Conservation (phyloP, 2,113 vertebrate species). For the Poecile atricapillus region DNA sequence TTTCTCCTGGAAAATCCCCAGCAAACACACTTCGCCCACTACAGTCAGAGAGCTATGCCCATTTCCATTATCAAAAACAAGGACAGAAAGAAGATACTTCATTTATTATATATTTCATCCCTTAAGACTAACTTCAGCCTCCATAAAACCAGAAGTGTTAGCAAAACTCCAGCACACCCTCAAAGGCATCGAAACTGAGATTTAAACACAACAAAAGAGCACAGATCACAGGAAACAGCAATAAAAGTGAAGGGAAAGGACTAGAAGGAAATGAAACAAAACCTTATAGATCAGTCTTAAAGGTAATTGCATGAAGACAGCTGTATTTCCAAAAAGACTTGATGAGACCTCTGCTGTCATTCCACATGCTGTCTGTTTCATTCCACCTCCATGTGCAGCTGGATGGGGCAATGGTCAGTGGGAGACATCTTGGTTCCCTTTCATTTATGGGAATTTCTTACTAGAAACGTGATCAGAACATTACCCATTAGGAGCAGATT, state of each 20-base stretch:
- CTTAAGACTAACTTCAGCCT: not conserved
- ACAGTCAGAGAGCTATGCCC: not conserved
- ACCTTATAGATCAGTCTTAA: not conserved
- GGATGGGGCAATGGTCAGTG: not conserved
- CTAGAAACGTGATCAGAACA: not conserved
- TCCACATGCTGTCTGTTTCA: too few relatives aligned
- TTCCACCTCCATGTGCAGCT: not conserved
- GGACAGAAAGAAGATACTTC: not conserved
- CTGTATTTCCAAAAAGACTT: not conserved
- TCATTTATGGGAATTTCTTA: not conserved
- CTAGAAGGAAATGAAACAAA: not conserved
- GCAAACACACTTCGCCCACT: not conserved
- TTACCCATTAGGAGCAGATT: not conserved
- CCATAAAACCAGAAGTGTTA: not conserved
- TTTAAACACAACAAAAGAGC: not conserved
- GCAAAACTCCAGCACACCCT: not conserved
- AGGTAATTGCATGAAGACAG: not conserved
- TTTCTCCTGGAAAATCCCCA: slow-evolving; percentile 15
- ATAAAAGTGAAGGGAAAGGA: not conserved
- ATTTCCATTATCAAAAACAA: not conserved
- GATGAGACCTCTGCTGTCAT: not conserved
- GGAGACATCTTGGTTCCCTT: not conserved
- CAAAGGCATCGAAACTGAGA: not conserved
- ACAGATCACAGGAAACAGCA: not conserved
- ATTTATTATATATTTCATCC: not conserved